phyloP scores from a whole-genome alignment of 1,140 invertebrate genomes.

The Cydia strobilella region DNA sequence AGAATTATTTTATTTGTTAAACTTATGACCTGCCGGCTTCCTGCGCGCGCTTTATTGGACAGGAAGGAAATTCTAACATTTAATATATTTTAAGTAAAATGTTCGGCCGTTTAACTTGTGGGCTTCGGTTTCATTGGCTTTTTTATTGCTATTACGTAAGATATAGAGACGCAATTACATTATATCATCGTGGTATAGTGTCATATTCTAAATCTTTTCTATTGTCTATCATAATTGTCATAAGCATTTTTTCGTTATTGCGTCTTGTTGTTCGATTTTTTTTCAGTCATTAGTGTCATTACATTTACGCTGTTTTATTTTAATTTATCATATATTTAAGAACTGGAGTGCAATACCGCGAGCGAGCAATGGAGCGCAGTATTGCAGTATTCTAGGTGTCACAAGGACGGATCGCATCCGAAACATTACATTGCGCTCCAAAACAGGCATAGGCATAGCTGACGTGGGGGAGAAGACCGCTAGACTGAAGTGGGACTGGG shows the following conservation, averaged over 20 bases:
- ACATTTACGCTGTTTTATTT: no score
- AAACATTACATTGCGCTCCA: no score
- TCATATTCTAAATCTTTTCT: neutral
- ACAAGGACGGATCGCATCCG: no score
- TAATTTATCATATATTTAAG: no score
- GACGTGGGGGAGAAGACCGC: no score
- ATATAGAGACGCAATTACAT: conserved; percentile 21
- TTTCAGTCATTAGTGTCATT: no score
- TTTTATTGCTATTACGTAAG: conserved; percentile 55
- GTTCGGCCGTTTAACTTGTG: conserved; percentile 34
- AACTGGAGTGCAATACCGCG: no score
- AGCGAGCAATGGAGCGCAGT: no score
- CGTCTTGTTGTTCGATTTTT: neutral
- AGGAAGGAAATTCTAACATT: conserved; percentile 77
- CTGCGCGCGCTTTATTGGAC: conserved; percentile 73
- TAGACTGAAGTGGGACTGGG: no score
- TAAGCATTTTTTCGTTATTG: neutral
- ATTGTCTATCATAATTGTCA: neutral
- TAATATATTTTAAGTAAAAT: conserved; percentile 68
- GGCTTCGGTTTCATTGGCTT: conserved; percentile 41
- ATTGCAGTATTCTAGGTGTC: no score
- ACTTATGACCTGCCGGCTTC: conserved; percentile 72
- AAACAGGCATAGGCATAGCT: no score
- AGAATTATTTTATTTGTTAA: conserved; percentile 77
- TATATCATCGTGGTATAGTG: neutral